A percentile compares a stretch with the other conserved stretches of the same genome.
phyloP scores from a whole-genome alignment of 2,113 vertebrate species.

The Paramisgurnus dabryanus region DNA sequence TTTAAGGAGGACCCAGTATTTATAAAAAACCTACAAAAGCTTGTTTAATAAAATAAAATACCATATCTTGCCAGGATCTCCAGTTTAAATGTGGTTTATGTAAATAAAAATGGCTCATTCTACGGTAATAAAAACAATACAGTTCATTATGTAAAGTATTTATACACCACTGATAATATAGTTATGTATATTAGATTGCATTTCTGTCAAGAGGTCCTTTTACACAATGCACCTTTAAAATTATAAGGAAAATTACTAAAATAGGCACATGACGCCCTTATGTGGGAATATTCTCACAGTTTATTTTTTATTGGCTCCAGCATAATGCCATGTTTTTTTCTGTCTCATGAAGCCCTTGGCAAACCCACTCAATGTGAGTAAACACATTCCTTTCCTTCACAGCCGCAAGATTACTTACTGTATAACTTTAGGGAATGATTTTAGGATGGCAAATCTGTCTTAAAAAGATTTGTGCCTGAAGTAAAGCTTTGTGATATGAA shows the following conservation, averaged over 20 bases:
- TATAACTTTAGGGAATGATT: constrained; percentile 46
- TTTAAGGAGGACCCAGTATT: no score
- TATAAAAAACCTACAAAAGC: no score
- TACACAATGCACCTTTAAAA: no score
- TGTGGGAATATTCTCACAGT: neutral
- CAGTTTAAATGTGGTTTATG: no score
- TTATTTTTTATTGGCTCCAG: neutral
- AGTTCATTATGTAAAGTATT: no score
- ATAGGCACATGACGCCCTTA: neutral
- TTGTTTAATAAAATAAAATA: no score
- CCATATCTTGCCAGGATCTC: no score
- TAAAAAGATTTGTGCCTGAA: constrained; percentile 53
- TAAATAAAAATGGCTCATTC: no score
- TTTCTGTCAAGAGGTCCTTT: no score
- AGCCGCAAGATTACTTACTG: constrained; percentile 51
- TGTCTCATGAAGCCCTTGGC: constrained; percentile 53
- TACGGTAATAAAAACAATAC: no score
- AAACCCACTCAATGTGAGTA: constrained; percentile 52
- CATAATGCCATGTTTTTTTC: neutral
- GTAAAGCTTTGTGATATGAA: constrained; percentile 23
- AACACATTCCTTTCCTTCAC: constrained; percentile 62
- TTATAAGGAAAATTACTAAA: neutral
- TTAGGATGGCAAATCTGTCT: constrained; percentile 45
- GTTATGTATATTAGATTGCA: no score
- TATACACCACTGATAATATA: no score